phyloP scores from a whole-genome alignment of 1,140 invertebrate genomes.

The Heliconius hermathena region DNA sequence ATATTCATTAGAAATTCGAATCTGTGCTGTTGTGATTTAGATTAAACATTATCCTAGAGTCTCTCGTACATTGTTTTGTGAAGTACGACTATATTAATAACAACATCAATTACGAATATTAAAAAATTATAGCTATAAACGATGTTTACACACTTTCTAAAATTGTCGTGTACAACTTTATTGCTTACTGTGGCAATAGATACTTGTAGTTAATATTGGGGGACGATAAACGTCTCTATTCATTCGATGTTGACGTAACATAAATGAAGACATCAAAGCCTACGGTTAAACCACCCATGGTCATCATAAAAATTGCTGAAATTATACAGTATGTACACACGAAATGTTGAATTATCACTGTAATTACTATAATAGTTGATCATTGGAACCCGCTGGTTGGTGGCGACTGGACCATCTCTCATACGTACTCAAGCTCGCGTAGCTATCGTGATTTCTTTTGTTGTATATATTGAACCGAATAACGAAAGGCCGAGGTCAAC shows the following conservation, averaged over 20 bases:
- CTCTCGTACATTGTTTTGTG: neutral
- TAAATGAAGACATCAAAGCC: conserved; percentile 64
- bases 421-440: conserved; percentile 37
- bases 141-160: conserved; percentile 13
- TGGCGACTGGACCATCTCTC: conserved; percentile 35
- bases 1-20: no score
- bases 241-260: conserved; percentile 42
- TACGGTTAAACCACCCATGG: conserved; percentile 64
- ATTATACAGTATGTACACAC: conserved; percentile 67
- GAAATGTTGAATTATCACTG: conserved; percentile 64
- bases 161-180: conserved; percentile 23
- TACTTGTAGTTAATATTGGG: conserved; percentile 9
- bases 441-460: conserved; percentile 59
- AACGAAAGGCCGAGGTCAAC: conserved; percentile 54
- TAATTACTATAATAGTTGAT: conserved; percentile 72
- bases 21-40: no score
- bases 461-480: conserved; percentile 51
- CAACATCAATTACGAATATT: neutral
- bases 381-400: conserved; percentile 51
- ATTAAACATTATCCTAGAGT: neutral
- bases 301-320: conserved; percentile 68
- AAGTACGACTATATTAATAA: neutral
- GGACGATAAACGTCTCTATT: conserved; percentile 41
- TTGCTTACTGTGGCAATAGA: conserved; percentile 12
- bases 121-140: neutral